Evolutionary conservation across 2,888 invertebrate species (phyloP), one percentile per base, ranked within the genome.

Genomic region (Sarcophaga carnaria): DNA sequence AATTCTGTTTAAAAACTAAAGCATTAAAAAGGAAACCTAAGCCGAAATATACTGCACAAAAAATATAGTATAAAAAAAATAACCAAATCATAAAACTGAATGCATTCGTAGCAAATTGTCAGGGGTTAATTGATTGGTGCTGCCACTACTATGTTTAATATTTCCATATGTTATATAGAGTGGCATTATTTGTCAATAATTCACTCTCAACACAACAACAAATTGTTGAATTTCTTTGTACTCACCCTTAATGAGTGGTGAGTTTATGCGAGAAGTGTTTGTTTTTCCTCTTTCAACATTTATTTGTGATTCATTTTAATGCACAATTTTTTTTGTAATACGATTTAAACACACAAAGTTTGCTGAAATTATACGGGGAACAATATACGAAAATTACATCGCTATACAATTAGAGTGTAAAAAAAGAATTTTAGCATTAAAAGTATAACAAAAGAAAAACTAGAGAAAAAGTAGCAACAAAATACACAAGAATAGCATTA

Each of bases 241-340:
- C 25, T 78, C 62, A 62, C 47, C 63, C 49, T 59, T 20, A 69
- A 64, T 5, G 12, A n/a, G 74, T 83, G 83, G 79, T 84, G 79
- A 74, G 8, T 17, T 45, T 60, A 27, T 45, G 63, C 17, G n/a
- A 69, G 54, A n/a, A 74, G 63, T 82, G 72, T 85, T 81, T 85
- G 81, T 85, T 81, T 85, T 83, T 78, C 20, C 78, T 69, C 67
- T 69, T 64, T 70, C 62, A 59, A 69, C 74, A 69, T 78, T 78
- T 78, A 81, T 85, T 85, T 85, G 85, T 85, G 85, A 85, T 70
- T 85, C 85, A 85, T 85, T 54, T 85, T 85, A 64, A 74, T 62
- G 64, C 47, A 85, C 27, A 74, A 78, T 47, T 85, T 82, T 72
- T 69, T 79, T 64, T 37, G 37, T 66, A 27, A 63, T 76, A 80